phyloP scores from a whole-genome alignment of 2,888 invertebrate species.

The Cerceris ruficornis region DNA sequence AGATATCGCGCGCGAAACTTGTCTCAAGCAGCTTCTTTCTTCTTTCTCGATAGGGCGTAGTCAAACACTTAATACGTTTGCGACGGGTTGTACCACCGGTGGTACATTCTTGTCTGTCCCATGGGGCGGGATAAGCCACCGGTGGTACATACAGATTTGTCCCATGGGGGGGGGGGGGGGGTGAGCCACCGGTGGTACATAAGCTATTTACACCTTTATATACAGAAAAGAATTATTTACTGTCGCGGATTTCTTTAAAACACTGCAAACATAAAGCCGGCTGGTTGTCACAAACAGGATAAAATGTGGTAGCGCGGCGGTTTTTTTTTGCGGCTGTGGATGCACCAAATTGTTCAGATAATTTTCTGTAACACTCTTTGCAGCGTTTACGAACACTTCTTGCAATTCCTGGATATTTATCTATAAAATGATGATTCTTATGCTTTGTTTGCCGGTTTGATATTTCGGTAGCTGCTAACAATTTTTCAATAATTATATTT shows the following conservation, averaged over 20 bases:
- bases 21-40: too few species aligned
- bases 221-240: constrained; percentile 20
- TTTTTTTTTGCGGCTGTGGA: constrained; percentile 13
- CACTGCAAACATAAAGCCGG: constrained; percentile 23
- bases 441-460: not conserved
- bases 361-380: constrained; percentile 34
- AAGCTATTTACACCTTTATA: constrained; percentile 7
- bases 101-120: too few species aligned
- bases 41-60: too few species aligned
- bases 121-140: too few species aligned
- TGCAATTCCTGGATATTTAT: constrained; percentile 26
- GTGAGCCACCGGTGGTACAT: too few species aligned
- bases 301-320: constrained; percentile 28
- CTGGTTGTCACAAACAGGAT: constrained; percentile 20
- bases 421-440: constrained; percentile 20
- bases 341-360: constrained; percentile 13
- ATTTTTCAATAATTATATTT: constrained; percentile 17
- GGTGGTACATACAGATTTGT: too few species aligned
- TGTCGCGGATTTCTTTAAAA: too few species aligned
- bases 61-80: too few species aligned
- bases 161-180: too few species aligned
- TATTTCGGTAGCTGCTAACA: constrained; percentile 10
- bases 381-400: constrained; percentile 29
- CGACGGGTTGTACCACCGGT: too few species aligned
- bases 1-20: too few species aligned